Base-by-base conservation (phyloP, 2,113 vertebrate genomes). In the Pseudonaja textilis region DNA sequence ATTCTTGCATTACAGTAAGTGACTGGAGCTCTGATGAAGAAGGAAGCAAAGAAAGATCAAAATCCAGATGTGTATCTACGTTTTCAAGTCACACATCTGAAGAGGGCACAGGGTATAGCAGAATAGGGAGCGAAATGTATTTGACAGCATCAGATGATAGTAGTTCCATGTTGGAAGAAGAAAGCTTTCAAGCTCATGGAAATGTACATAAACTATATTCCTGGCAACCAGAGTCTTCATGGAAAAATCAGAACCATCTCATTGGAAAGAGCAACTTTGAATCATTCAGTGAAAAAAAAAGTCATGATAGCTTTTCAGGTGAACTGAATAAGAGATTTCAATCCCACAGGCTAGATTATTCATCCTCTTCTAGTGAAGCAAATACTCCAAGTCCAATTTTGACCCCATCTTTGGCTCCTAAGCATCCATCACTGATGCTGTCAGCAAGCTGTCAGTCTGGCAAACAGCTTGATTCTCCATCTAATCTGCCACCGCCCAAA, bases 61-160 rank as follows among this genome's bases (percentile, higher is more conserved):
- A 97, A 95, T 97, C 98, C 64, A 97, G 97, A n/a, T 96, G 97
- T 14, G 96, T 97, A 0, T 98, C 98, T 0, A 97, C 97, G 5
- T 96, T 98, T 45, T 98, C 98, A 89, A 98, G 97, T 47, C 97
- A 98, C 87, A 98, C 98, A 0, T 98, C 98, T 0, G 98, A 99
- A 95, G 98, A 98, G 14, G 98, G 97, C 0, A 93, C 95, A 26
- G 96, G 95, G 45, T 97, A 97, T 92, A 98, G 98, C 94, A 98
- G 98, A 47, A 95, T 97, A 57, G 97, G 97, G 50, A 99, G 98
- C 16, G 99, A 99, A 93, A 97, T 98, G 56, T 99, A 98, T 95
- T 96, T 98, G 95, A 99, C 99, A 0, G 98, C 98, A 3, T 99
- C 99, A 0, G 99, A 99, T 23, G 99, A 99, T 97, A 99, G 98